Base-by-base conservation (phyloP, 1,140 invertebrate species). In the Popillia japonica region DNA sequence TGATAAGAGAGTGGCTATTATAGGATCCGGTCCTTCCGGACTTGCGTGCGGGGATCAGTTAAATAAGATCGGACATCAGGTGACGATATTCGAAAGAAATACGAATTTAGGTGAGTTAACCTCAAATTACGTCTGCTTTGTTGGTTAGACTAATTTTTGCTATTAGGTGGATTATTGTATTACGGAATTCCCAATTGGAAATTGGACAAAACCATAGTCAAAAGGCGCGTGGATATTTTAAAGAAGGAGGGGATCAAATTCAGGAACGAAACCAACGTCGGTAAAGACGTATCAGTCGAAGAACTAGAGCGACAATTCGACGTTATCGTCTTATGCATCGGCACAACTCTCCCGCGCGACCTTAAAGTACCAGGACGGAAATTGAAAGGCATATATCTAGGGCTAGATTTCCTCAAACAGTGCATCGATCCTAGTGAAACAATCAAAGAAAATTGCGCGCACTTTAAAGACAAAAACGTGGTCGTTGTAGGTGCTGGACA, bases 171-270 rank as follows among this genome's bases (percentile, higher is more conserved):
- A 0, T 89, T 99, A 4, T 88, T 99, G 9, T 95, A 98, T 84
- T 99, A 99, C 87, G 98, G 98, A 74, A 99, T 99, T 84, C 98
- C 98, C 40, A 97, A 96, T 0, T 99, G 99, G 96, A 99, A 99
- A 88, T 89, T 99, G 0, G 94, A 94, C 78, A 99, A 99, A 87
- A 92, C 94, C 80, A 95, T 98, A 77, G 96, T 99, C 0, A 94
- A 97, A 82, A 90, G 98, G 42, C 89, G 98, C 80, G 91, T 99
- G 2, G 91, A 95, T 81, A 88, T 99, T 20, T 89, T 99, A 88
- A 90, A 91, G 72, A 93, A 92, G 9, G 98, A 99, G 89, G 98
- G 98, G 7, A 94, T 99, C 61, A 88, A 89, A 23, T 99, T 99
- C 88, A 94, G 95, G 85, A 95, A 95, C 0, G 95, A 94, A 83